A percentile compares a stretch with the other conserved stretches of the same genome.
Evolutionary conservation across 2,888 invertebrate species (phyloP).

Genomic region (Boloria euphrosyne): DNA sequence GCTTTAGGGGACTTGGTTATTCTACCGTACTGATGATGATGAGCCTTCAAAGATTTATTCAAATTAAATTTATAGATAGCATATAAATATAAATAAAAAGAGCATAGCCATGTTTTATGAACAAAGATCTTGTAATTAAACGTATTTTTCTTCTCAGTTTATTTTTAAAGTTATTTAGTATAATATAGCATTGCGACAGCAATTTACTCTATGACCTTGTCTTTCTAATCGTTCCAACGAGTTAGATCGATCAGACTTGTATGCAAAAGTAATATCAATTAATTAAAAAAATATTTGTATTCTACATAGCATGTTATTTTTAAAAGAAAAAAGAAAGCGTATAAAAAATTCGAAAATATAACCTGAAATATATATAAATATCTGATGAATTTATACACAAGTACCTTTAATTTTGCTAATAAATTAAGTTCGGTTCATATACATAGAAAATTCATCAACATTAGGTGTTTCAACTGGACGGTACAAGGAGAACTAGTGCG

Average conservation of each 20-base stretch:
- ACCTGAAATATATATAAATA: too few species aligned
- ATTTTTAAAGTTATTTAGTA: too few species aligned
- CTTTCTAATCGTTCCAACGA: background rate
- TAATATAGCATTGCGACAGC: background rate
- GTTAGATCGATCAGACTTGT: background rate
- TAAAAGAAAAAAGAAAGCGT: background rate
- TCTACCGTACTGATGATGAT: too few species aligned
- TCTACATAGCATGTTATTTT: constrained; percentile 2
- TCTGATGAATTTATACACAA: too few species aligned
- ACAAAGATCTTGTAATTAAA: too few species aligned
- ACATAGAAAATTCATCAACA: background rate
- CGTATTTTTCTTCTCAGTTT: too few species aligned
- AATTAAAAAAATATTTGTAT: constrained; percentile 7
- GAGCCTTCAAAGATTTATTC: too few species aligned
- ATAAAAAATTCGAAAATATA: background rate
- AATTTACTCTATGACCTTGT: constrained; percentile 7
- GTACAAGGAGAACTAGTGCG: constrained; percentile 31
- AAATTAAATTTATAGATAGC: too few species aligned
- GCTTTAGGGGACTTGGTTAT: background rate
- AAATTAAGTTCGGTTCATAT: too few species aligned
- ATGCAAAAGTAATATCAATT: constrained; percentile 3
- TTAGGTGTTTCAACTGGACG: background rate
- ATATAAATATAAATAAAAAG: too few species aligned
- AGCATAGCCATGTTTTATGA: too few species aligned
- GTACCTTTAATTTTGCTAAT: too few species aligned